Base-by-base conservation (phyloP, 2,113 vertebrate genomes). In the Sula dactylatra region DNA sequence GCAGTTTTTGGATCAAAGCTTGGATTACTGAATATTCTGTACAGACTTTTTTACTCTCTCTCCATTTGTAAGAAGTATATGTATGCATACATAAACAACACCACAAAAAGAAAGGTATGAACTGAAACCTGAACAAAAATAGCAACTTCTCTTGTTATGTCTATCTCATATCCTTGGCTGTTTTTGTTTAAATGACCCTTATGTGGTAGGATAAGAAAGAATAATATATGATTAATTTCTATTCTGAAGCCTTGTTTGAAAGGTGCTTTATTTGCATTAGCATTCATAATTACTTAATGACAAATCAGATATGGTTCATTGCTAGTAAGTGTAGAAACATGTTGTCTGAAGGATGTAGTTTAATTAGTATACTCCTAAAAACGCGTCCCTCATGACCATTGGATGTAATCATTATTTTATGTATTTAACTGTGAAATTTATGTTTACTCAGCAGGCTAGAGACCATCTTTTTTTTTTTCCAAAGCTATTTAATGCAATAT, bases 221-320 rank as follows among this genome's bases (percentile, higher is more conserved):
- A 97, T 94, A 98, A 97, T 97, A 97, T 97, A 96, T 97, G 98
- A 98, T 98, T 98, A 97, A 98, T 98, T 98, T 97, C 91, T 70
- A 94, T 96, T 97, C 92, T 97, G 97, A 97, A 98, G 96, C 93
- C 93, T 97, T 93, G 93, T 98, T 98, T 99, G 98, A 99, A 99
- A 99, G 98, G 98, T 98, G 98, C 98, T 99, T 98, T 99, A 98
- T 99, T 99, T 99, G 98, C 98, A 99, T 99, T 99, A 99, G 98
- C 99, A 99, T 99, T 99, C 98, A 98, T 99, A 99, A 99, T 99
- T 99, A 99, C 98, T 99, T 99, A 99, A 99, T 98, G 99, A 99
- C 98, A 98, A 99, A 99, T 99, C 99, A 99, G 99, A 99, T 99
- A 99, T 98, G 99, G 99, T 99, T 99, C 99, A 99, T 98, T 99